Conservation (phyloP, 53 echinoderm and acorn worm genomes). For the Crossaster papposus region DNA sequence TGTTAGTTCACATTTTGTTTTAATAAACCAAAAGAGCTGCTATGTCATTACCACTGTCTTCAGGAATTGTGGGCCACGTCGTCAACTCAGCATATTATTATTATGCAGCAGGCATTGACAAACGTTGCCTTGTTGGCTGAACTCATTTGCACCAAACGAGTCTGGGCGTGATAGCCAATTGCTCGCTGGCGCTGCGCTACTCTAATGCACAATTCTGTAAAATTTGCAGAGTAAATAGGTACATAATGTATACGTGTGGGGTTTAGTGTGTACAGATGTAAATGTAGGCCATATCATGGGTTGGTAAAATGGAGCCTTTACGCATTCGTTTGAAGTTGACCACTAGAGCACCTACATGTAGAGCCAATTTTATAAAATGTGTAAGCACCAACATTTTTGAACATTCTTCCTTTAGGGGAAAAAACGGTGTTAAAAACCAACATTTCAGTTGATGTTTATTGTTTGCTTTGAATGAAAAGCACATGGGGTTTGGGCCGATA, state of each 20-base stretch:
- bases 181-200: background rate
- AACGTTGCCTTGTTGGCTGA: conserved; percentile 28
- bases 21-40: background rate
- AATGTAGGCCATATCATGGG: no score
- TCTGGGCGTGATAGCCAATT: background rate
- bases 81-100: background rate
- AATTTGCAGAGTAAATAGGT: conserved; percentile 26
- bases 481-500: no score
- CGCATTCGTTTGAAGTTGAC: background rate
- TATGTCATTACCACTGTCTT: background rate
- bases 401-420: no score
- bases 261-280: background rate
- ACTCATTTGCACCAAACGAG: conserved; percentile 39
- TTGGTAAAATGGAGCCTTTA: background rate
- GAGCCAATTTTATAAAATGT: no score
- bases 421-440: no score
- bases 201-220: background rate
- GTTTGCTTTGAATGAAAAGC: no score
- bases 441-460: no score
- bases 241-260: background rate
- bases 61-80: background rate
- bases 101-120: conserved; percentile 24
- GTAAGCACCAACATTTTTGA: no score
- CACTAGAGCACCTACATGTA: no score
- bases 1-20: no score